These are phyloP conservation scores for Pseudochirops cupreus DNA, from an alignment of 2,797 vertebrate genomes.

Conservation along the genomic window DNA sequence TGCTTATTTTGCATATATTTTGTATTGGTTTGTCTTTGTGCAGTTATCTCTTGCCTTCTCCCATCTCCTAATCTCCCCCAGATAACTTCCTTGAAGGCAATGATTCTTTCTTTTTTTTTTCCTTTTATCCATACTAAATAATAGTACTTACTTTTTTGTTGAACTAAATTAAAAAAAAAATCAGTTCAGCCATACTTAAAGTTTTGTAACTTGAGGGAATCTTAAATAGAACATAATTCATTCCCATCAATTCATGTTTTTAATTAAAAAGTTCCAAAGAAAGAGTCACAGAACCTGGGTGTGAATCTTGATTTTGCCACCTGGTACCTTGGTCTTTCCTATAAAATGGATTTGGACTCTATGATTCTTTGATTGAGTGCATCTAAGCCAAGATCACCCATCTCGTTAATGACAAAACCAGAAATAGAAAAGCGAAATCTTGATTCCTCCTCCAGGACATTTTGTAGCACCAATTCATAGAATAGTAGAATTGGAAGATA, in stretches of 20 bases:
- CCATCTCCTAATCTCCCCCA: slow-evolving; percentile 32
- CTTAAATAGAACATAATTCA: neutral
- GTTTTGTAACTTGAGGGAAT: neutral
- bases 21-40: slow-evolving; percentile 16
- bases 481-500: too few species aligned
- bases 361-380: neutral
- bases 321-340: neutral
- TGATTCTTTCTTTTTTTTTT: neutral
- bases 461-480: too few species aligned
- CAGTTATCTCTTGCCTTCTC: slow-evolving; percentile 50
- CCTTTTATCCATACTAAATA: neutral
- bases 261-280: neutral
- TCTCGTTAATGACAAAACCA: neutral
- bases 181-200: neutral
- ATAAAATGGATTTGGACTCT: neutral
- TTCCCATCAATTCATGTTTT: neutral
- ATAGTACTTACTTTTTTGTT: neutral
- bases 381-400: neutral
- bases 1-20: neutral
- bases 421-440: neutral
- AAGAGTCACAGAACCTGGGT: neutral
- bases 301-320: neutral
- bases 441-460: too few species aligned
- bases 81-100: neutral
- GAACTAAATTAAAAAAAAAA: neutral